phyloP scores from a whole-genome alignment of 2,888 invertebrate species.

The Spodoptera littoralis region DNA sequence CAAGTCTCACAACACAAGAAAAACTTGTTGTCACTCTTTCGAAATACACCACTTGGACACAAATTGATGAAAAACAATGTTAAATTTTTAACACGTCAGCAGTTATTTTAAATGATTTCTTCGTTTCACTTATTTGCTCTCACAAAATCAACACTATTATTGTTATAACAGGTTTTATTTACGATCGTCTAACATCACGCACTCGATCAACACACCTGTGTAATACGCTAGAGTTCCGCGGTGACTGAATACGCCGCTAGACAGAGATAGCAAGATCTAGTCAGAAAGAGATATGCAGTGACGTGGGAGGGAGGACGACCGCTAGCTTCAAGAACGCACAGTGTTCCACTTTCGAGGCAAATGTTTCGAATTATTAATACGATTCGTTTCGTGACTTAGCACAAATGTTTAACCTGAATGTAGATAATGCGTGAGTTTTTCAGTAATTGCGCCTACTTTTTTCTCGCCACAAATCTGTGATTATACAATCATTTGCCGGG shows the following conservation, averaged over 20 bases:
- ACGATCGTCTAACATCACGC: conserved; percentile 68
- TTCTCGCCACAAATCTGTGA: background rate
- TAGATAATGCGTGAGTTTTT: conserved; percentile 16
- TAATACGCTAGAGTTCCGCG: conserved; percentile 78
- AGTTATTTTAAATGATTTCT: conserved; percentile 33
- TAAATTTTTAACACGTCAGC: conserved; percentile 20
- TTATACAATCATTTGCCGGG: too few species aligned
- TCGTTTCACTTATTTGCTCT: conserved; percentile 27
- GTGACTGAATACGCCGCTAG: conserved; percentile 80
- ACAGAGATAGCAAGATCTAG: conserved; percentile 79
- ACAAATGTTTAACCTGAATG: conserved; percentile 27
- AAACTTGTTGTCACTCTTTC: conserved; percentile 84
- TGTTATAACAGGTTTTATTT: conserved; percentile 77
- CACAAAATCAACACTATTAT: conserved; percentile 55
- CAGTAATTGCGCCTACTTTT: conserved; percentile 3
- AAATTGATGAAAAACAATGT: conserved; percentile 49
- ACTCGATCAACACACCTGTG: conserved; percentile 75
- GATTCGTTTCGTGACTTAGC: conserved; percentile 42
- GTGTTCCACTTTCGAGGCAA: conserved; percentile 71
- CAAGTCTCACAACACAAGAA: conserved; percentile 79
- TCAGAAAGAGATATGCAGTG: conserved; percentile 76
- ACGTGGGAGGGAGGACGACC: conserved; percentile 84
- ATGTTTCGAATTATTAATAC: conserved; percentile 47
- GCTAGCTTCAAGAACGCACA: conserved; percentile 82
- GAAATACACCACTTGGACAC: conserved; percentile 72